Conservation (phyloP, 2,113 vertebrate genomes). For the Lophius piscatorius region DNA sequence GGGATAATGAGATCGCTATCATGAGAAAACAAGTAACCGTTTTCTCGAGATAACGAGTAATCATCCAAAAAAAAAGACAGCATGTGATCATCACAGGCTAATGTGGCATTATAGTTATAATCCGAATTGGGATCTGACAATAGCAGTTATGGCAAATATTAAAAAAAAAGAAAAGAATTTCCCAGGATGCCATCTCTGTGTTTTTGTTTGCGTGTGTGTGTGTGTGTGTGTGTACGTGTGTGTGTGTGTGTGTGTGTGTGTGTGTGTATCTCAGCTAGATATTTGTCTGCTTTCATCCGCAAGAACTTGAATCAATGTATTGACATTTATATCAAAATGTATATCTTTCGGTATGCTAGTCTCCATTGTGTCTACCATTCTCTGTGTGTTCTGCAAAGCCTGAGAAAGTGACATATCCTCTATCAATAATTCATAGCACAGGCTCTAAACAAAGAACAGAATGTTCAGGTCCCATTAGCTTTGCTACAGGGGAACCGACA, state of each 20-base stretch:
- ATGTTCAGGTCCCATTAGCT: slow-evolving; percentile 52
- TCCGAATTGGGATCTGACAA: slow-evolving; percentile 25
- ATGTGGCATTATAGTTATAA: slow-evolving; percentile 30
- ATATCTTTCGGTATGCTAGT: neutral
- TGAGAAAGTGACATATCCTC: slow-evolving; percentile 56
- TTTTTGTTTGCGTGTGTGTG: neutral
- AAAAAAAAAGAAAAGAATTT: slow-evolving; percentile 39
- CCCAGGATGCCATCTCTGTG: slow-evolving; percentile 22
- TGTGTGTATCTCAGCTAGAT: neutral
- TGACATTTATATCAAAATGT: too few relatives aligned
- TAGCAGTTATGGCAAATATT: too few relatives aligned
- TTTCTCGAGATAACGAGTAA: neutral
- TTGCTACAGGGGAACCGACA: slow-evolving; percentile 41
- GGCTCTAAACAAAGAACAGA: slow-evolving; percentile 65
- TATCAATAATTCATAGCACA: slow-evolving; percentile 68
- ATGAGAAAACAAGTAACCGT: too few relatives aligned
- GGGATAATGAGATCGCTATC: too few relatives aligned
- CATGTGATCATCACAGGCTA: slow-evolving; percentile 11
- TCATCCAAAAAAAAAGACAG: slow-evolving; percentile 11
- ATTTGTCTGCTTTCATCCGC: too few relatives aligned
- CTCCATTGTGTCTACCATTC: slow-evolving; percentile 17
- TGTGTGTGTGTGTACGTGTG: neutral
- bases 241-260: neutral
- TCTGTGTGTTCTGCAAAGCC: slow-evolving; percentile 31
- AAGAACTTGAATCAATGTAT: too few relatives aligned